A percentile compares a stretch with the other conserved stretches of the same genome.
phyloP scores from a whole-genome alignment of 2,797 vertebrate species.

The Florisuga fusca region DNA sequence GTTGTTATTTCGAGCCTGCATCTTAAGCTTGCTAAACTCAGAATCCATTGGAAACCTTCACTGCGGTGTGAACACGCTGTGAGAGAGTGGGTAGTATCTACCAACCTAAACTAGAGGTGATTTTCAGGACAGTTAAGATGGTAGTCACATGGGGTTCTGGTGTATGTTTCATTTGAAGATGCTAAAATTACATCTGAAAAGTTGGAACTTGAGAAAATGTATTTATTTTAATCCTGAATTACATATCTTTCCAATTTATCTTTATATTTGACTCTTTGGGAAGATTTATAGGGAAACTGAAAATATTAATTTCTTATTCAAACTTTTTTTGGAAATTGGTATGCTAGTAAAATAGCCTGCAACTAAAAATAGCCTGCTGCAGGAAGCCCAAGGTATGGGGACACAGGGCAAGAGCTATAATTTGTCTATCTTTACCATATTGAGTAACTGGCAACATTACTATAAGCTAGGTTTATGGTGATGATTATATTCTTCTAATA shows the following conservation, averaged over 20 bases:
- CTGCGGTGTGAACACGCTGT: not conserved
- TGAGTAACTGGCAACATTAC: not conserved
- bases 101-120: not conserved
- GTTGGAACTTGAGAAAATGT: not conserved
- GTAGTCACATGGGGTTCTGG: not conserved
- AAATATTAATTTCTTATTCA: not conserved
- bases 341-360: not conserved
- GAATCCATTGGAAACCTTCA: not conserved
- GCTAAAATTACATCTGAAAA: not conserved
- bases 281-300: not conserved
- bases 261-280: not conserved
- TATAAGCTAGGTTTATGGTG: not conserved
- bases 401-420: not conserved
- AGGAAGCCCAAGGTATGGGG: not conserved
- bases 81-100: rapidly evolving
- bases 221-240: not conserved
- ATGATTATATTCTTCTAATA: not conserved
- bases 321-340: not conserved
- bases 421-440: not conserved
- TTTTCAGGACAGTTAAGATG: not conserved
- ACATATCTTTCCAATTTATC: not conserved
- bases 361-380: too few relatives aligned
- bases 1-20: not conserved
- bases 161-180: not conserved
- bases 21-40: not conserved